Base-by-base conservation (phyloP, 2,888 invertebrate species). In the Orthosia incerta region DNA sequence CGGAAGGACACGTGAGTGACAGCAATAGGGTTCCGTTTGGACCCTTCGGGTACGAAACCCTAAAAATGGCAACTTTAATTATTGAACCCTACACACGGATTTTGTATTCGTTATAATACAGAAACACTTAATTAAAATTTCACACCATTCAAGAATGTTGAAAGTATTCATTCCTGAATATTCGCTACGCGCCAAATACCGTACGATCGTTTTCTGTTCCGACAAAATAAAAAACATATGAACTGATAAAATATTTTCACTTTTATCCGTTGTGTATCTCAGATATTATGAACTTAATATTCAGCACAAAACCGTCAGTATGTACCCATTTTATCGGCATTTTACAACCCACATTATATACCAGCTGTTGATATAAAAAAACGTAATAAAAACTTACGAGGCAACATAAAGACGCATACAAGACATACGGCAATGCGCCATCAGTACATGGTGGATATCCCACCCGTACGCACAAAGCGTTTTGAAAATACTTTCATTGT, bases 321-420 rank as follows among this genome's bases (percentile, higher is more conserved):
- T 53, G 2, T 60, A 62, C 16, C 53, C 66, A 74, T 74, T 79
- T 79, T 73, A 74, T 61, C 7, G 51, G 55, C 31, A 60, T 71
- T 82, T 76, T 71, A 78, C 56, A 71, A 56, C 77, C 74, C 65
- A 69, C 69, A 70, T 73, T 57, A 86, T 69, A 83, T 76, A 69
- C 74, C 68, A 71, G 81, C 82, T 85, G 86, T 85, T 87, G 87
- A 86, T 83, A 84, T 84, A 88, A 69, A 87, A 74, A 87, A 82
- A 80, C 62, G 61, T 75, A 74, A 89, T 90, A 89, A 90, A 90
- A 90, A 83, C 83, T 85, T 85, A 26, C 26, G 26, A 26, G 26
- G 26, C 26, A 4, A 26, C 26, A 26, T 26, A 26, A n/a, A n/a
- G n/a, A n/a, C n/a, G n/a, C n/a, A n/a, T n/a, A n/a, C n/a, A n/a